A percentile compares a stretch with the other conserved stretches of the same genome.
These are phyloP conservation scores for Serripes groenlandicus DNA, from an alignment of 2,888 invertebrate genomes.

Conservation along the genomic window DNA sequence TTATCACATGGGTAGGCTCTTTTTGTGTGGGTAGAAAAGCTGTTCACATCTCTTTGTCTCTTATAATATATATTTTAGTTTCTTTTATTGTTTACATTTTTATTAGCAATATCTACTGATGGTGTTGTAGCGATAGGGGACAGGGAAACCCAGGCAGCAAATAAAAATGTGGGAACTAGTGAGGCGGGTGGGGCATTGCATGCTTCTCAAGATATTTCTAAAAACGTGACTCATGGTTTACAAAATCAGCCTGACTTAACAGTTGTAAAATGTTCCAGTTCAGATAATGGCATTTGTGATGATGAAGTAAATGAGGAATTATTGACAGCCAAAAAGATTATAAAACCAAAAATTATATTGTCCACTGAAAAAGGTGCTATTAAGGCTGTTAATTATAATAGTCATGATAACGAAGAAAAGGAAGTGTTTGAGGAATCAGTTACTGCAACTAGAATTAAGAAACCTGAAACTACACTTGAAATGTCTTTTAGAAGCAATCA, in stretches of 20 bases:
- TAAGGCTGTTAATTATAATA: background rate
- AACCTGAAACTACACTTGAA: background rate
- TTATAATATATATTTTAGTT: too few species aligned
- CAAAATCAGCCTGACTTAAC: background rate
- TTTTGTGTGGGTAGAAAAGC: too few species aligned
- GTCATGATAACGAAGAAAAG: background rate
- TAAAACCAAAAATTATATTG: background rate
- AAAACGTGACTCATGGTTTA: background rate
- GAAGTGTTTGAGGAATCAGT: conserved; percentile 13
- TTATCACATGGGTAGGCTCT: too few species aligned
- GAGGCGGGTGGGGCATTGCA: conserved; percentile 46
- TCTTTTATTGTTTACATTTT: too few species aligned
- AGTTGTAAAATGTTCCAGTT: too few species aligned
- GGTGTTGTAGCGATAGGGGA: conserved; percentile 36
- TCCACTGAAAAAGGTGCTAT: background rate
- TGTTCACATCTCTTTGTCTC: too few species aligned
- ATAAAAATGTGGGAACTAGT: conserved; percentile 1
- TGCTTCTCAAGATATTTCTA: background rate
- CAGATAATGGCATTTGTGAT: too few species aligned
- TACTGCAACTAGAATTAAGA: conserved; percentile 5
- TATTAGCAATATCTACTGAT: conserved; percentile 50
- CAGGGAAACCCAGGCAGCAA: conserved; percentile 50
- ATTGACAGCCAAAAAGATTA: background rate
- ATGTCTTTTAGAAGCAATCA: background rate
- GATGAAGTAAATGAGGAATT: background rate